Conservation (phyloP, 2,113 vertebrate species). For the Carollia perspicillata region DNA sequence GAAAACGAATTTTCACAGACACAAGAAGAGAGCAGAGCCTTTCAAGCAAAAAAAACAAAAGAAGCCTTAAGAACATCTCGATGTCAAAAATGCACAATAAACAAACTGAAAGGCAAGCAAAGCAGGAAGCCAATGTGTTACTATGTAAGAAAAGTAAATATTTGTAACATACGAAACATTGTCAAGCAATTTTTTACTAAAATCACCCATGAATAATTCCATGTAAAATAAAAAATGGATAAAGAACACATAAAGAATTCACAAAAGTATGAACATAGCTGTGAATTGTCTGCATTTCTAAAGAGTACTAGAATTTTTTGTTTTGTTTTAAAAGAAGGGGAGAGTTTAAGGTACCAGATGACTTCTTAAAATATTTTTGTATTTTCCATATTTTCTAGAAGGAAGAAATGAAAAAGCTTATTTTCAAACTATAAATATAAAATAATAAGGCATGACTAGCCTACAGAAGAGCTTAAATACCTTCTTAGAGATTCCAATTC, state of each 20-base stretch:
- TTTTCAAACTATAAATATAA: not conserved
- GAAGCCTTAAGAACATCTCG: not conserved
- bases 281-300: not conserved
- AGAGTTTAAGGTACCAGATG: not conserved
- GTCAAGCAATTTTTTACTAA: not conserved
- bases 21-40: not conserved
- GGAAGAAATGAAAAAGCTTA: not conserved
- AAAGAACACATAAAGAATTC: not conserved
- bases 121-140: not conserved
- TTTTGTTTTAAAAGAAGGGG: not conserved
- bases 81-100: not conserved
- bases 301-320: not conserved
- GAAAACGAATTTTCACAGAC: not conserved
- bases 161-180: not conserved
- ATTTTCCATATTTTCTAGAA: not conserved
- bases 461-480: not conserved
- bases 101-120: not conserved
- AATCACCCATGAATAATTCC: not conserved
- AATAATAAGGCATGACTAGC: not conserved
- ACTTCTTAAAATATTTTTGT: not conserved
- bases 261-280: not conserved
- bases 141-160: not conserved
- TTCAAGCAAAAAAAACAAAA: not conserved
- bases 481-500: not conserved
- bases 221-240: not conserved